Evolutionary conservation across 1,140 invertebrate species (phyloP).

Genomic region (Aphelenchoides besseyi): DNA sequence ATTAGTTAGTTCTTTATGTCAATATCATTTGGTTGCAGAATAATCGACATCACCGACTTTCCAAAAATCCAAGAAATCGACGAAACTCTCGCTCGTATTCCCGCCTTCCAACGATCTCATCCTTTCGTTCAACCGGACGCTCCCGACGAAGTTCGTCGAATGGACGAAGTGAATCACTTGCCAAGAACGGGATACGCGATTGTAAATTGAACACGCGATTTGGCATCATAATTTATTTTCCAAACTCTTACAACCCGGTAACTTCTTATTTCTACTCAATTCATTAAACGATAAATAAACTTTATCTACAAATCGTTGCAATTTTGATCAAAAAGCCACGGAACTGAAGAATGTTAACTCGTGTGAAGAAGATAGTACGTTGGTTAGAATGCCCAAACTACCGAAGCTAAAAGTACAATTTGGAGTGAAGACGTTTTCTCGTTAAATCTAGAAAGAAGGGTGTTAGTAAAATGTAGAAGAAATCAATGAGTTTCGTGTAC

Average conservation of each 20-base stretch:
- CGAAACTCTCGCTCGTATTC: background rate
- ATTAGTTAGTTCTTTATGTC: background rate
- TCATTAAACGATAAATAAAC: background rate
- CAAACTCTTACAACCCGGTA: background rate
- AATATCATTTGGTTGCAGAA: background rate
- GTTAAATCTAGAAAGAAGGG: too few species aligned
- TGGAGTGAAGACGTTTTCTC: too few species aligned
- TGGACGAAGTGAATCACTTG: background rate
- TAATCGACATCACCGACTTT: background rate
- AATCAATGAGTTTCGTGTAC: background rate
- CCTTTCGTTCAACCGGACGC: constrained; percentile 10
- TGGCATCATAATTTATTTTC: background rate
- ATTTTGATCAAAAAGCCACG: too few species aligned
- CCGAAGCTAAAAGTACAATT: too few species aligned
- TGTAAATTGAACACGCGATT: background rate
- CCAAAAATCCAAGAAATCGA: constrained; percentile 2
- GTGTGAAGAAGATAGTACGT: background rate
- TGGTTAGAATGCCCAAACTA: background rate
- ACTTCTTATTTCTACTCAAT: background rate
- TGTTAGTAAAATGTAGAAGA: too few species aligned
- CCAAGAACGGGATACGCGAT: background rate
- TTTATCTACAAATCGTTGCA: background rate
- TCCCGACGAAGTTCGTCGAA: background rate
- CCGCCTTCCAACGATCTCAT: constrained; percentile 22
- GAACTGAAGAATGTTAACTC: background rate